phyloP scores from a whole-genome alignment of 2,888 invertebrate species.

The Eilema caniola region DNA sequence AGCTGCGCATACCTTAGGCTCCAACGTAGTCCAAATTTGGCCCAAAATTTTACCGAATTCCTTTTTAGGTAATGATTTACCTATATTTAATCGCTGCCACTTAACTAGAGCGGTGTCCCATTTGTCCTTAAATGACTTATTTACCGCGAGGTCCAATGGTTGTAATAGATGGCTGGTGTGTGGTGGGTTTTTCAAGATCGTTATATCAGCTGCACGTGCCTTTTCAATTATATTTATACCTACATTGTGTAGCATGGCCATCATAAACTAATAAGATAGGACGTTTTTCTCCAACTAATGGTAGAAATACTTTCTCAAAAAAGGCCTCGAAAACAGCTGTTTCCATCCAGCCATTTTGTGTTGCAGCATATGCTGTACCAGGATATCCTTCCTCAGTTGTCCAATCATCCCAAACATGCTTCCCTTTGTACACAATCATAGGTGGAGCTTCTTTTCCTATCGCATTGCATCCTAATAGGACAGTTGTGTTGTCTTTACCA shows the following conservation, averaged over 20 bases:
- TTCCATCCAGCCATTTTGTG: slow-evolving; percentile 57
- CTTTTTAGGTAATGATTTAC: slow-evolving; percentile 39
- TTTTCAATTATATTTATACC: slow-evolving; percentile 43
- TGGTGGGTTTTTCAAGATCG: slow-evolving; percentile 38
- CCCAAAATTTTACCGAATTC: slow-evolving; percentile 46
- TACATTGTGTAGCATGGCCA: slow-evolving; percentile 18
- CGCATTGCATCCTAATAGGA: slow-evolving; percentile 38
- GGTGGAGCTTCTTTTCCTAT: slow-evolving; percentile 49
- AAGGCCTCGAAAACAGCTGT: slow-evolving; percentile 21
- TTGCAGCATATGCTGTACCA: slow-evolving; percentile 29
- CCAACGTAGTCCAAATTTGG: slow-evolving; percentile 41
- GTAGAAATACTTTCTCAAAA: slow-evolving; percentile 29
- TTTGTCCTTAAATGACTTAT: slow-evolving; percentile 49
- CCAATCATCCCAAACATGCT: slow-evolving; percentile 45
- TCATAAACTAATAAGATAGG: slow-evolving; percentile 53
- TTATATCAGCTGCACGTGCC: slow-evolving; percentile 34
- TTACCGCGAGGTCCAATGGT: slow-evolving; percentile 47
- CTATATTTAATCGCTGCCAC: slow-evolving; percentile 48
- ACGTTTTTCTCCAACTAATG: slow-evolving; percentile 26
- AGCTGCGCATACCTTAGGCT: slow-evolving; percentile 35
- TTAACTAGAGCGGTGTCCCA: slow-evolving; percentile 47
- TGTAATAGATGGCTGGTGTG: slow-evolving; percentile 41
- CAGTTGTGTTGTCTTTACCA: background rate
- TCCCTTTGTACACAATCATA: slow-evolving; percentile 49
- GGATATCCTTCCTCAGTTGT: slow-evolving; percentile 42